These are phyloP conservation scores for Irena cyanogastra DNA, from an alignment of 2,113 vertebrate genomes.

Conservation along the genomic window DNA sequence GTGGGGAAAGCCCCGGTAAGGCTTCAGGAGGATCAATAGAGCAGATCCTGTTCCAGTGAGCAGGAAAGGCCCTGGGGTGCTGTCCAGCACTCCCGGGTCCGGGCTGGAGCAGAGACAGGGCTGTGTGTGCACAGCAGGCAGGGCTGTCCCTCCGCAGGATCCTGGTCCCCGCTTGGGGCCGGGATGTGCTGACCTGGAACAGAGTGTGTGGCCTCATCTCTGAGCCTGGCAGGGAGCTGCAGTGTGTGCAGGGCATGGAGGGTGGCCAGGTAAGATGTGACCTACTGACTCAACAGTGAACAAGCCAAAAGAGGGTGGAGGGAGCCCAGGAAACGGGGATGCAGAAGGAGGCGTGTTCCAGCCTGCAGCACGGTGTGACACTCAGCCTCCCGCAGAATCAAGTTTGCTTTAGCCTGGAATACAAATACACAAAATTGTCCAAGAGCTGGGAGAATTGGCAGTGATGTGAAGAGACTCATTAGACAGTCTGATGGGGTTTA, in stretches of 20 bases:
- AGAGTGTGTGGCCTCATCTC: neutral
- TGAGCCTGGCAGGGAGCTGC: neutral
- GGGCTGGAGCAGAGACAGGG: neutral
- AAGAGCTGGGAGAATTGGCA: neutral
- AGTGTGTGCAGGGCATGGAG: neutral
- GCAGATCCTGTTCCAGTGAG: neutral
- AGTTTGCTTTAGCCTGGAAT: neutral
- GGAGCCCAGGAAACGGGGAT: neutral
- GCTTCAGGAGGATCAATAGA: neutral
- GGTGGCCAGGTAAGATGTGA: neutral
- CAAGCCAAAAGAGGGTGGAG: neutral
- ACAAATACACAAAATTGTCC: neutral
- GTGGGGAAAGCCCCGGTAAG: neutral
- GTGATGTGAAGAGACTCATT: neutral
- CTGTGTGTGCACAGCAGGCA: neutral
- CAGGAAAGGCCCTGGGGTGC: neutral
- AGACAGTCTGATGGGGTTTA: neutral
- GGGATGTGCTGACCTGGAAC: neutral
- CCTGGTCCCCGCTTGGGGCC: neutral
- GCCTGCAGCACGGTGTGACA: accelerated
- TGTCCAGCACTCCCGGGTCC: accelerated
- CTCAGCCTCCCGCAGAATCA: neutral
- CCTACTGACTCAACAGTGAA: neutral
- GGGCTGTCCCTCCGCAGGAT: accelerated
- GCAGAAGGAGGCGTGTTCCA: neutral